Evolutionary conservation across 2,113 vertebrate genomes (phyloP).

Genomic region (Apeltes quadracus): DNA sequence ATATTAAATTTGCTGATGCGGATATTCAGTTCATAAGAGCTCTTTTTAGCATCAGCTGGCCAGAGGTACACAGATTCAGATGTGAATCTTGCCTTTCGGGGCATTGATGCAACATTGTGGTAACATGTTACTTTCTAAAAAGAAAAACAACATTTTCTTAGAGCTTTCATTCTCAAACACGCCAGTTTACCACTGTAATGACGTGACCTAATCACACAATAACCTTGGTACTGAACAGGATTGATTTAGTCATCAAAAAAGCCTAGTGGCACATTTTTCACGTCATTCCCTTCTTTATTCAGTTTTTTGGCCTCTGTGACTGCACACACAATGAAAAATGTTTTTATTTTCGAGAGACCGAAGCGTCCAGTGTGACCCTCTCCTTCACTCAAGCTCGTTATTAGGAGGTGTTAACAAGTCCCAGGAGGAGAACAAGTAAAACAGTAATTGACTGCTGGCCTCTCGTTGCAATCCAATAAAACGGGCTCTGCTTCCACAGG

Average conservation of each 20-base stretch:
- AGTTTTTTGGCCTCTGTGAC: conserved; percentile 10
- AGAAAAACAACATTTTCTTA: not conserved
- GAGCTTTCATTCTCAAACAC: not conserved
- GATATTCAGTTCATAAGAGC: conserved; percentile 23
- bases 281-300: conserved; percentile 43
- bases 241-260: conserved; percentile 35
- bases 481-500: conserved; percentile 65
- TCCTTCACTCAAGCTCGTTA: conserved; percentile 69
- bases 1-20: conserved; percentile 25
- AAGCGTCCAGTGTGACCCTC: conserved; percentile 49
- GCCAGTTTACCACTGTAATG: not conserved
- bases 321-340: conserved; percentile 43
- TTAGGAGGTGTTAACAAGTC: conserved; percentile 75
- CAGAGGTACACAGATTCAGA: conserved; percentile 20
- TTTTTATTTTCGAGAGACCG: conserved; percentile 48
- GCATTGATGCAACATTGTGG: not conserved
- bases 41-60: conserved; percentile 38
- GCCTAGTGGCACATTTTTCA: conserved; percentile 2
- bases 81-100: conserved; percentile 13
- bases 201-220: conserved; percentile 23
- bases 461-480: conserved; percentile 66
- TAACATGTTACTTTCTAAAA: not conserved
- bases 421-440: conserved; percentile 68
- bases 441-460: conserved; percentile 78
- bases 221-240: not conserved